Evolutionary conservation across 2,888 invertebrate species (phyloP).

Genomic region (Amblyjoppa fuscipennis): DNA sequence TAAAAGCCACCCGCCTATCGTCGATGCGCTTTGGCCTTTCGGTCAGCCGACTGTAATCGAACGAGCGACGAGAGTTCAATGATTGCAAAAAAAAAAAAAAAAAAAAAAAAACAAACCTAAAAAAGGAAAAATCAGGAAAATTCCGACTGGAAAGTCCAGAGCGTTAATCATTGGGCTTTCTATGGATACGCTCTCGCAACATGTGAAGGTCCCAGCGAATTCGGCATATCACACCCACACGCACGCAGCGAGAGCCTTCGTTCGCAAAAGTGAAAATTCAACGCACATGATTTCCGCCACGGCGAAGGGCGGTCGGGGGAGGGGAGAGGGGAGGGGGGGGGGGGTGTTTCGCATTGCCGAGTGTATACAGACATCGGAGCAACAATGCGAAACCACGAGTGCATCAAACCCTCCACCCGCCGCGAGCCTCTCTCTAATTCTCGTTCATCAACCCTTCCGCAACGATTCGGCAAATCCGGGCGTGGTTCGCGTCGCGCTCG

Average conservation of each 20-base stretch:
- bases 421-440: conserved; percentile 24
- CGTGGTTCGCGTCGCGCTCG: conserved; percentile 40
- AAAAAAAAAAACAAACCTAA: neutral
- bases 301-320: neutral
- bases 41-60: conserved; percentile 30
- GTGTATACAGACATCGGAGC: conserved; percentile 10
- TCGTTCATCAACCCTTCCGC: conserved; percentile 47
- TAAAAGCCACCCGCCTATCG: conserved; percentile 1
- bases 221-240: conserved; percentile 40
- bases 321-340: neutral
- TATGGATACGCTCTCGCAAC: neutral
- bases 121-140: conserved; percentile 4
- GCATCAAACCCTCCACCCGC: conserved; percentile 14
- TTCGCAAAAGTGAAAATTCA: conserved; percentile 59
- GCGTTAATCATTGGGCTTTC: conserved; percentile 49
- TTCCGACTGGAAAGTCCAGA: conserved; percentile 21
- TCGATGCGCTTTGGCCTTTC: conserved; percentile 19
- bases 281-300: conserved; percentile 34
- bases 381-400: conserved; percentile 57
- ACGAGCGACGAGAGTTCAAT: conserved; percentile 52
- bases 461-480: conserved; percentile 47
- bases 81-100: conserved; percentile 26
- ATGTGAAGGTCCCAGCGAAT: conserved; percentile 35
- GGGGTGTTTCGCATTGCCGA: conserved; percentile 39
- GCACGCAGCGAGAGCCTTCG: conserved; percentile 4